Base-by-base conservation (phyloP, 2,888 invertebrate genomes). In the Eutolmus rufibarbis region DNA sequence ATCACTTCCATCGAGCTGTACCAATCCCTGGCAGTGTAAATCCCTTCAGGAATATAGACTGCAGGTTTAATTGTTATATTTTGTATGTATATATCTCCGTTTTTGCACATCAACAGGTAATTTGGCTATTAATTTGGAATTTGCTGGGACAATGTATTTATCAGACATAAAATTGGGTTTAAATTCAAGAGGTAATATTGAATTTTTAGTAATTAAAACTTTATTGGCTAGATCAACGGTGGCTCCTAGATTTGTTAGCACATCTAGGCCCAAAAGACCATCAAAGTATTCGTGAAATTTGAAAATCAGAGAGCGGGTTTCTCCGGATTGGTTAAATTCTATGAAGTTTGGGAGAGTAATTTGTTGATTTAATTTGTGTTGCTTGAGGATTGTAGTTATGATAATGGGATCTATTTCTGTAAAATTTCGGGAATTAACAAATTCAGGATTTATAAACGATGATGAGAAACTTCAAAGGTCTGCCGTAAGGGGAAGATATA, bases 1-100 rank as follows among this genome's bases (percentile, higher is more conserved):
- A 40, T 28, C 9, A 88, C 74, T 43, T 88, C 88, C 28, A 88
- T 78, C 14, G 57, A 31, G 31, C 87, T 87, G 16, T 81, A 88
- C 88, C 88, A 88, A 86, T 88, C 78, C 37, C 8, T 86, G 74
- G 86, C 23, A 8, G 56, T 51, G 66, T 88, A 89, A 40, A 88
- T 87, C 5, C 87, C 88, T 79, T 88, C 88, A 0, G 88, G 85
- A 79, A 88, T 87, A 43, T 74, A 66, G 77, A 87, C 57, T 16
- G 85, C 76, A 5, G 87, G 79, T 56, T 46, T 34, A n/a, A 88
- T 19, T 5, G 74, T 34, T 34, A 86, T 86, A 3, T 57, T 57
- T 57, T 57, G 23, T 19, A 57, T 23, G 12, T 51, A 51, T n/a
- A n/a, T n/a, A 19, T 57, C 19, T 57, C 19, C 56, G 0, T n/a